Conservation (phyloP, 1,140 invertebrate genomes). For the Apis dorsata region DNA sequence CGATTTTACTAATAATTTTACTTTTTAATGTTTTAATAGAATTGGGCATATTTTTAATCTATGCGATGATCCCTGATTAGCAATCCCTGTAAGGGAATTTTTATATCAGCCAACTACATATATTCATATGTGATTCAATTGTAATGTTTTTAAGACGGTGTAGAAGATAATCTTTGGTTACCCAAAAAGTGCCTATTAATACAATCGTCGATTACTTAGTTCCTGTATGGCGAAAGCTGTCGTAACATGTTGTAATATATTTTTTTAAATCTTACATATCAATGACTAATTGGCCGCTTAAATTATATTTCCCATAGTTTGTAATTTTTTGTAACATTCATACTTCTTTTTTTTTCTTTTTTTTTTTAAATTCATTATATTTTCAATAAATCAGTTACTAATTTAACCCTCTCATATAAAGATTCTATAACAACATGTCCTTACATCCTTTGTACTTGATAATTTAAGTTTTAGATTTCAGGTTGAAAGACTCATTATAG, state of each 20-base stretch:
- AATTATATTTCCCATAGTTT: constrained; percentile 38
- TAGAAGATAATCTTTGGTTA: constrained; percentile 68
- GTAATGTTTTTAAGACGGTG: constrained; percentile 51
- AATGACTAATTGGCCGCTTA: constrained; percentile 39
- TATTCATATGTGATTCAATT: constrained; percentile 44
- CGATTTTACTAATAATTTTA: constrained; percentile 25
- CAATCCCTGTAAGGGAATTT: constrained; percentile 52
- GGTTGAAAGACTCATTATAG: constrained; percentile 7
- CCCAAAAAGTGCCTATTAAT: constrained; percentile 61
- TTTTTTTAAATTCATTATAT: constrained; percentile 18
- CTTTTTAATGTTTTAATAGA: constrained; percentile 47
- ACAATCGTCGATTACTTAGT: constrained; percentile 45
- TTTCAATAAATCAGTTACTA: constrained; percentile 15
- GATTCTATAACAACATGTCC: constrained; percentile 33
- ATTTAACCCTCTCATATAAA: constrained; percentile 62
- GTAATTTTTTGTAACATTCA: constrained; percentile 37
- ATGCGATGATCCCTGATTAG: constrained; percentile 62
- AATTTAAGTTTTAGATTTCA: constrained; percentile 12
- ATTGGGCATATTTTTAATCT: constrained; percentile 55
- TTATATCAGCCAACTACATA: constrained; percentile 35
- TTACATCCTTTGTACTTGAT: constrained; percentile 32
- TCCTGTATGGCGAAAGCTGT: constrained; percentile 46
- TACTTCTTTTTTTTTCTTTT: constrained; percentile 16
- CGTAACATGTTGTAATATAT: constrained; percentile 48
- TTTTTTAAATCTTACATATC: constrained; percentile 51